Evolutionary conservation across 2,113 vertebrate genomes (phyloP), one percentile per base, ranked within the genome.

Genomic region (Neodon shergylaensis): DNA sequence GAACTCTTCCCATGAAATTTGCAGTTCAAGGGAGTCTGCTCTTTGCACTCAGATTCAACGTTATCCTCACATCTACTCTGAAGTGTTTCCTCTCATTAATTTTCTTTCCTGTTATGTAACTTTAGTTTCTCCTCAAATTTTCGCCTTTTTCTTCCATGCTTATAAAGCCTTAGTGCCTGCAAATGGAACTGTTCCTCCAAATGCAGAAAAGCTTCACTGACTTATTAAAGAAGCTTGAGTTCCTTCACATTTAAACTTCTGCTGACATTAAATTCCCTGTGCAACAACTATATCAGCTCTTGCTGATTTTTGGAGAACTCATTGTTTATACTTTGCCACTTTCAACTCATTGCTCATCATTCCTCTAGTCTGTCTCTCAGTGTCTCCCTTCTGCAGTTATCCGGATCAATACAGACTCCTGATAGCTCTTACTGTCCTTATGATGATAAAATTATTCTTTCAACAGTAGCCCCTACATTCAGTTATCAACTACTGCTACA

Each of bases 401-500:
- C 47, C 10, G 22, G 17, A 33, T 90, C 91, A 82, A 26, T 26
- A 66, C 24, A 78, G 70, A 88, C 54, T 82, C 33, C 26, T 87
- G 68, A 73, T 5, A 92, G 89, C 47, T 92, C 19, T 92, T 73
- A 54, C n/a, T 89, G 36, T 76, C 49, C 79, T 74, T 42, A 73
- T 78, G 82, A 93, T 66, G n/a, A 74, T 90, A 86, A 28, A 83
- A 87, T 36, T 89, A 83, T 88, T 95, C 83, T 93, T 49, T 88
- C 68, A 86, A 66, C 72, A 68, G 70, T 88, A 86, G 76, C 5
- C 36, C 3, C 31, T 36, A 94, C 47, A 90, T 94, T 92, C 66
- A 93, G 26, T 94, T 94, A 84, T 84, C 63, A 94, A 63, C 22
- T 88, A 12, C 81, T 94, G 26, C n/a, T 33, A 73, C 77, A 84